Base-by-base conservation (phyloP, 2,888 invertebrate genomes). In the Actias luna region DNA sequence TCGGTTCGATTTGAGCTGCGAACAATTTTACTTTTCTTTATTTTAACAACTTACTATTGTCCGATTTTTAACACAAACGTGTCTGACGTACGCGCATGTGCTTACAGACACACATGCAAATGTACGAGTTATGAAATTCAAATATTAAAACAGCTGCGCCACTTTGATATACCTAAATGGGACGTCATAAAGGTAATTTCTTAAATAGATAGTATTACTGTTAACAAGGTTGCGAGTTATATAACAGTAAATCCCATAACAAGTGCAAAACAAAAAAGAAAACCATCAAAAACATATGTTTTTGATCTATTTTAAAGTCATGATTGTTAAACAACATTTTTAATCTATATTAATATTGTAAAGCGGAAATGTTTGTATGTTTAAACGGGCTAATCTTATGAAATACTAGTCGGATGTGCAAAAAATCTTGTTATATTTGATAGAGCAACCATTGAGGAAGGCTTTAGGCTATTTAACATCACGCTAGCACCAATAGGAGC, bases 1-100 rank as follows among this genome's bases (percentile, higher is more conserved):
- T 64, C 0, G 76, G 69, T 1, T 91, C 91, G 64, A 84, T 67
- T 71, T 76, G 82, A 25, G 73, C 89, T 89, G 74, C 14, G 82
- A 81, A 36, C 62, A 59, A 69, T 65, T 18, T 52, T 36, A 27
- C 50, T 25, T 35, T 27, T 16, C 18, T 42, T 42, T 5, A 42
- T n/a, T 42, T 5, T n/a, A 42, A 46, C n/a, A 46, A 29, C 36
- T 42, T 22, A 25, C 3, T 42, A 31, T n/a, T 16, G 16, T 33
- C 0, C 36, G 12, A 5, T 16, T 27, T n/a, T 36, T 18, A 50
- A 31, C 12, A 33, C 18, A 33, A 42, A 7, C 18, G 18, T 42
- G 18, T 42, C 42, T 18, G 42, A 18, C 14, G 25, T 22, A 59
- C 27, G 12, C 22, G 12, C 10, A 12, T 10, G 10, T 22, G 3